Percentiles rank a stretch among this genome's conserved stretches.
Conservation (phyloP, 1,140 invertebrate species). For the Megalonaias nervosa region DNA sequence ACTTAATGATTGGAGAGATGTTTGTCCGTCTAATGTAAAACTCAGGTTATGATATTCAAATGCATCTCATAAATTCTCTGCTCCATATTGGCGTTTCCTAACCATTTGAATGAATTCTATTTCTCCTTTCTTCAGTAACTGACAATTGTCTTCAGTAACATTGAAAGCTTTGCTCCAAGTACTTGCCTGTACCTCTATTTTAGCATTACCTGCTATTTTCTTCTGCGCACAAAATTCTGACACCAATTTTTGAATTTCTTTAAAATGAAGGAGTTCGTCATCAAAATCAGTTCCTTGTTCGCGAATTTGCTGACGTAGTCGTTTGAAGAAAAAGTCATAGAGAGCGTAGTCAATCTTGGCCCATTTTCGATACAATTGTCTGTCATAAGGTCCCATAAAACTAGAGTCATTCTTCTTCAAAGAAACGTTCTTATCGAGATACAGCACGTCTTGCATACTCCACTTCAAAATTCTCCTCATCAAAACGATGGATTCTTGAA, state of each 20-base stretch:
- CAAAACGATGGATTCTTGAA: constrained; percentile 56
- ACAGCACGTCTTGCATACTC: constrained; percentile 48
- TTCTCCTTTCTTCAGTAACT: constrained; percentile 13
- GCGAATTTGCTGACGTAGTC: constrained; percentile 20
- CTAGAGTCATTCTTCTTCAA: background rate
- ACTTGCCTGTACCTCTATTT: background rate
- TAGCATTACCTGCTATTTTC: background rate
- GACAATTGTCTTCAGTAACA: constrained; percentile 4
- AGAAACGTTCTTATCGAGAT: constrained; percentile 16
- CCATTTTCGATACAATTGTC: constrained; percentile 9
- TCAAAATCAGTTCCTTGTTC: constrained; percentile 13
- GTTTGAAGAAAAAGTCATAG: constrained; percentile 15
- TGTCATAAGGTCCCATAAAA: background rate
- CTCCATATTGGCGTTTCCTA: constrained; percentile 4
- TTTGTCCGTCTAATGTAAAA: too few relatives aligned
- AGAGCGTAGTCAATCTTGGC: constrained; percentile 21
- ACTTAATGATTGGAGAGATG: too few relatives aligned
- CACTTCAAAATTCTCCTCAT: constrained; percentile 49
- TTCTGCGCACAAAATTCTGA: constrained; percentile 6
- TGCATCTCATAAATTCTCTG: too few relatives aligned
- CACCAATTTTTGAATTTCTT: constrained; percentile 1
- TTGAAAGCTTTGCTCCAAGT: constrained; percentile 17
- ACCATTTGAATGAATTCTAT: constrained; percentile 20
- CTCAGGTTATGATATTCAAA: too few relatives aligned
- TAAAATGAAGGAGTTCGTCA: constrained; percentile 26